Evolutionary conservation across 2,797 vertebrate genomes (phyloP), one percentile per base, ranked within the genome.

Genomic region (Botia almorhae): DNA sequence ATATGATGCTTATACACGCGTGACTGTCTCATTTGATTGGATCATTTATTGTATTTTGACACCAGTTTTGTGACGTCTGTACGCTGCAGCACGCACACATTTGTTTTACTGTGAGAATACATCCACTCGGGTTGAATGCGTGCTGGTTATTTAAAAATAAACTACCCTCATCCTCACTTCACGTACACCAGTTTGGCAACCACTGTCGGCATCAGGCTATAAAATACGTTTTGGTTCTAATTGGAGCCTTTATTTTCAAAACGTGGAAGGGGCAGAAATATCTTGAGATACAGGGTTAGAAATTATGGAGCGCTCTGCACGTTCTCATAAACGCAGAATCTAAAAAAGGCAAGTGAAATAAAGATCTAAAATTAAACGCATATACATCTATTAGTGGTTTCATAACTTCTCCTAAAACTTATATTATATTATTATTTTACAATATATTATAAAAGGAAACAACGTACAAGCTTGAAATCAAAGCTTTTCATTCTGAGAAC

Each of bases 331-430:
- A 33, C 2, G 14, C 26, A n/a, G 51, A 23, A 56, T 51, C 53
- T 46, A 43, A 56, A 76, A 55, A 75, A 51, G 48, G 7, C 48
- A 4, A 63, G 61, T 61, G 63, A 76, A 76, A 36, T 12, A 26
- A 55, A 6, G 63, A 68, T 68, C 63, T 63, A 26, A 76, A 76
- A 76, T 7, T 13, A 4, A 26, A 33, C 17, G 51, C 75, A 69
- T 19, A 5, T 55, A 43, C 50, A 76, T 76, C 63, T 33, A 77
- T 69, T 26, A 48, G 65, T 16, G 75, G 51, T 69, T 69, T 77
- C 53, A 48, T 48, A 60, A 69, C 53, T 33, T 10, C 61, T 58
- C 53, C 68, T 29, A 21, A 60, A 58, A 60, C 70, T 29, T 43
- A 0, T 43, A 43, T 43, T 7, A 43, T 43, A 43, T 43, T 7